A percentile compares a stretch with the other conserved stretches of the same genome.
These are phyloP conservation scores for Theonella swinhoei DNA, from an alignment of 37 sponge, comb jelly and placozoan species.

Conservation along the genomic window DNA sequence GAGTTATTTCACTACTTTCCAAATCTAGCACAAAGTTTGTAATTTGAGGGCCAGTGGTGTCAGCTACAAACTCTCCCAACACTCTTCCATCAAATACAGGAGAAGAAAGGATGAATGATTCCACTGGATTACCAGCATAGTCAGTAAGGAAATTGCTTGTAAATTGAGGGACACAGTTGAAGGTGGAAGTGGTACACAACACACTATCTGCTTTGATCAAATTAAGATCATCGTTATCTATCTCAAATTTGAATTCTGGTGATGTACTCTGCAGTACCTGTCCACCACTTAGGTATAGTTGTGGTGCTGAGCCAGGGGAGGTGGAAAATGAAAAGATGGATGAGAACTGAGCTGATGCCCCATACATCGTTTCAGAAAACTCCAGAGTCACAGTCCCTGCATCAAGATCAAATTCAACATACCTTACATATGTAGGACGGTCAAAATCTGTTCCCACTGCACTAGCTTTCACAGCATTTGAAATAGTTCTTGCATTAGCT, in stretches of 20 bases:
- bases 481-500: constrained; percentile 46
- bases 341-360: constrained; percentile 68
- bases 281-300: constrained; percentile 54
- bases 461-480: constrained; percentile 68
- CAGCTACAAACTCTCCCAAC: constrained; percentile 50
- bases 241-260: constrained; percentile 54
- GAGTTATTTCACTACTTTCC: constrained; percentile 42
- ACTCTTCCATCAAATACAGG: not conserved
- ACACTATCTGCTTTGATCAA: constrained; percentile 50
- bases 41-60: constrained; percentile 65
- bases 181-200: constrained; percentile 32
- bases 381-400: constrained; percentile 62
- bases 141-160: constrained; percentile 69
- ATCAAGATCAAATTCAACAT: constrained; percentile 70
- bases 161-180: constrained; percentile 60
- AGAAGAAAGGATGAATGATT: constrained; percentile 21
- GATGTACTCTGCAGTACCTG: constrained; percentile 52
- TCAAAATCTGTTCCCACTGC: constrained; percentile 70
- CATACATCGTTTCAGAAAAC: constrained; percentile 91
- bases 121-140: constrained; percentile 83
- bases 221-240: constrained; percentile 64
- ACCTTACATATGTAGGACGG: constrained; percentile 33
- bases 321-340: constrained; percentile 27
- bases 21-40: constrained; percentile 69
- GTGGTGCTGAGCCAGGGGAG: not conserved